Evolutionary conservation across 2,797 vertebrate genomes (phyloP).

Genomic region (Xerus rutilus): DNA sequence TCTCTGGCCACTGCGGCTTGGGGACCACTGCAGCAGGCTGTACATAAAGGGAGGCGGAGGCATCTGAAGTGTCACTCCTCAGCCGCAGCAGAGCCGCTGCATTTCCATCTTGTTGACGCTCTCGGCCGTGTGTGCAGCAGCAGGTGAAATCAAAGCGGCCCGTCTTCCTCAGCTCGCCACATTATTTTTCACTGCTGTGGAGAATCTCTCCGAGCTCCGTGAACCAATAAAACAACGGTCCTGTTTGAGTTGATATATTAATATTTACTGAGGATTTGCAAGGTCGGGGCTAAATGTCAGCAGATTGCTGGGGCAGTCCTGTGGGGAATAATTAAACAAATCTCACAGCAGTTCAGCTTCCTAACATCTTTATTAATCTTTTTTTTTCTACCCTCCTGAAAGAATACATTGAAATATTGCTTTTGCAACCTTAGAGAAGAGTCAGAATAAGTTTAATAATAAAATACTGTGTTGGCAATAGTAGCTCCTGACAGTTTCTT

Average conservation of each 20-base stretch:
- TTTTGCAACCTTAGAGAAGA: constrained; percentile 85
- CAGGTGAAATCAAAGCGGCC: constrained; percentile 94
- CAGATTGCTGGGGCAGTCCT: constrained; percentile 92
- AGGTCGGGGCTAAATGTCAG: constrained; percentile 93
- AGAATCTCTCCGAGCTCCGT: constrained; percentile 89
- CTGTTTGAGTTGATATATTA: constrained; percentile 93
- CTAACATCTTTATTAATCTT: constrained; percentile 93
- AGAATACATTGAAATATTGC: constrained; percentile 87
- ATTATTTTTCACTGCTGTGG: constrained; percentile 90
- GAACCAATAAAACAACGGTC: constrained; percentile 91
- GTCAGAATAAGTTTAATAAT: constrained; percentile 85
- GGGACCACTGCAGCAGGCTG: constrained; percentile 94
- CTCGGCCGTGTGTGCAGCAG: constrained; percentile 95
- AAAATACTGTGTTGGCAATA: constrained; percentile 77
- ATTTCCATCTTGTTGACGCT: constrained; percentile 92
- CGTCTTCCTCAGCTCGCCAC: constrained; percentile 89
- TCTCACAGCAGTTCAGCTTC: constrained; percentile 90
- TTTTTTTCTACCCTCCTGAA: constrained; percentile 71
- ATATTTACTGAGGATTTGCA: constrained; percentile 94
- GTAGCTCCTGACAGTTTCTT: constrained; percentile 84
- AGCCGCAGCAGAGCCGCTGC: constrained; percentile 93
- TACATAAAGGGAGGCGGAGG: constrained; percentile 94
- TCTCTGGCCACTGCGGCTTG: constrained; percentile 96
- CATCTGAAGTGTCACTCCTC: constrained; percentile 96
- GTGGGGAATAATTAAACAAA: constrained; percentile 93